Percentiles rank a stretch among this genome's conserved stretches.
Evolutionary conservation across 2,113 vertebrate genomes (phyloP).

Genomic region (Gnathonemus echidnorhynchus): DNA sequence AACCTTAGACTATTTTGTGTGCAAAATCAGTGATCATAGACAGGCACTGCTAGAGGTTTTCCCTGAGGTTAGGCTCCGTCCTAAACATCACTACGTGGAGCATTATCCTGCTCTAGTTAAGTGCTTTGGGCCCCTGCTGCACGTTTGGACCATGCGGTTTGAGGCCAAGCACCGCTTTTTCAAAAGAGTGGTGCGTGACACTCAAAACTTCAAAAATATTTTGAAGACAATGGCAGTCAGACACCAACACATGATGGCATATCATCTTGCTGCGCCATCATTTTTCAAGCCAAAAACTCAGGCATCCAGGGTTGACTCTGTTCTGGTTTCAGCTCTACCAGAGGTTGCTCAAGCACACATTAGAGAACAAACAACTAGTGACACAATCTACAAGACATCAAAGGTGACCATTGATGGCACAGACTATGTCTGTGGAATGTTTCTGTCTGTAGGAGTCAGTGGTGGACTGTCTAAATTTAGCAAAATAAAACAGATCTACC

Average conservation of each 20-base stretch:
- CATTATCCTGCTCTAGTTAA: not conserved
- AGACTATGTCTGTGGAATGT: conserved; percentile 26
- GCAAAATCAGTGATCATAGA: not conserved
- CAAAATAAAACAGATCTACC: conserved; percentile 22
- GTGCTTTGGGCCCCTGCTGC: not conserved
- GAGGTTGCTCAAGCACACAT: too few species aligned
- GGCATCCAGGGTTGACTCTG: not conserved
- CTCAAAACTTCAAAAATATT: not conserved
- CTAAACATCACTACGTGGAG: not conserved
- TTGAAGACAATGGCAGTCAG: not conserved
- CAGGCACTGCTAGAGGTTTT: not conserved
- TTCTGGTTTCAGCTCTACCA: too few species aligned
- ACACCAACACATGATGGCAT: not conserved
- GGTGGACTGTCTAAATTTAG: conserved; percentile 15
- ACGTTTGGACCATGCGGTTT: not conserved
- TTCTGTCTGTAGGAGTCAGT: conserved; percentile 22
- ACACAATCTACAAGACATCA: not conserved
- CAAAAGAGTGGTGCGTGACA: not conserved
- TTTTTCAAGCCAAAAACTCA: not conserved
- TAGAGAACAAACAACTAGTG: not conserved
- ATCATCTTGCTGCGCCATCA: not conserved
- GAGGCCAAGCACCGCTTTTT: not conserved
- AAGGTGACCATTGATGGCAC: conserved; percentile 24
- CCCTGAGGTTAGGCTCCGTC: not conserved
- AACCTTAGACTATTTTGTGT: not conserved